Base-by-base conservation (phyloP, 2,797 vertebrate genomes). In the Cichlasoma orientale region DNA sequence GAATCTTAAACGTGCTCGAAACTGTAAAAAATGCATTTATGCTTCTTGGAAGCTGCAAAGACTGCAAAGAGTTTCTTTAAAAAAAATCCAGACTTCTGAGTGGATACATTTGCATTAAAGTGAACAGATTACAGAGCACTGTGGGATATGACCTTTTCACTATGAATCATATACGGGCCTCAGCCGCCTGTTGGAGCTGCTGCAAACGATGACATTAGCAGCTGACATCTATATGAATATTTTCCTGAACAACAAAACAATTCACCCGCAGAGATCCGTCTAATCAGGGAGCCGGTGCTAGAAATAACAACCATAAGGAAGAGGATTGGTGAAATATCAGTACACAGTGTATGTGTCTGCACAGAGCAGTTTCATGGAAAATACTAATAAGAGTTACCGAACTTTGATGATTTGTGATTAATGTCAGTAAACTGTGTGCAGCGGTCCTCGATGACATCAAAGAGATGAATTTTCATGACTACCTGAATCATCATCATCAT, bases 141-240 rank as follows among this genome's bases (percentile, higher is more conserved):
- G 72, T 56, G 27, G 63, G 66, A 47, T 61, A 1, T 74, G 81
- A 88, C 82, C 81, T 89, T 88, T 88, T 56, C 61, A 7, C 82
- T 68, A 55, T 52, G 47, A 78, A 77, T n/a, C 70, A 83, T 83
- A 59, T 47, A 81, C 68, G 75, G 38, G 77, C 13, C 54, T 73
- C 53, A 50, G 59, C 73, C 79, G 71, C 80, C 72, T 50, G 44
- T 19, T 56, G 86, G 4, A 72, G 71, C 16, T 56, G 44, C 61
- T 77, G 78, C 54, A 27, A 74, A 68, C 58, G 36, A 41, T 54
- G 55, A 36, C 66, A 66, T 41, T 57, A 72, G 54, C 55, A 63
- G 36, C 19, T 70, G 72, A 29, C 68, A 47, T 55, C 36, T 13
- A 82, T 59, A 66, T 61, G 36, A 29, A 69, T 13, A 74, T 70